These are phyloP conservation scores for Phenganax stokvisi DNA, from an alignment of 92 coral and sea anemone species.

Conservation along the genomic window DNA sequence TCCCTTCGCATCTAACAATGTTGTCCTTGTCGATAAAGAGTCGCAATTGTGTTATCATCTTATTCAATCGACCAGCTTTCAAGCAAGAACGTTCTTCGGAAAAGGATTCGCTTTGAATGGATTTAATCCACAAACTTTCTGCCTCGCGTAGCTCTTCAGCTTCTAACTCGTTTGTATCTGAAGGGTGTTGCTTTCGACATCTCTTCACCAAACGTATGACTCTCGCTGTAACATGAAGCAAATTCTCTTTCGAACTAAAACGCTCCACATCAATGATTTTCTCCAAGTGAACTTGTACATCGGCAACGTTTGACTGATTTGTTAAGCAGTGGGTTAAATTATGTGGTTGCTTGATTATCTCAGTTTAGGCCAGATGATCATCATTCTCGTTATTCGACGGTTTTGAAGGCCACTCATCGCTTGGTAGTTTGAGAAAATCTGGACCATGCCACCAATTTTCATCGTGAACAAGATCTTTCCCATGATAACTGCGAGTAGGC, in stretches of 20 bases:
- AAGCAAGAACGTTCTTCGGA: too few species aligned
- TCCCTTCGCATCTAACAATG: not conserved
- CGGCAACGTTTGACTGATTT: not conserved
- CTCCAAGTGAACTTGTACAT: not conserved
- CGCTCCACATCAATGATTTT: not conserved
- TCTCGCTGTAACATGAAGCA: not conserved
- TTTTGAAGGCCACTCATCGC: constrained; percentile 28
- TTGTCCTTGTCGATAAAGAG: not conserved
- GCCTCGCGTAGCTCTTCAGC: not conserved
- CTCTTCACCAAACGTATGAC: not conserved
- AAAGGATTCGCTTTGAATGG: too few species aligned
- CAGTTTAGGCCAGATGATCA: not conserved
- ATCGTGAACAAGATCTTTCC: constrained; percentile 4
- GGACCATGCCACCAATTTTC: constrained; percentile 49
- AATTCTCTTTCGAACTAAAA: not conserved
- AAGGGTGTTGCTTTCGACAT: not conserved
- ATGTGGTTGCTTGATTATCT: constrained; percentile 7
- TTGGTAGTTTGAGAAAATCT: not conserved
- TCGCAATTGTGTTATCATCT: not conserved
- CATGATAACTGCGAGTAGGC: constrained; percentile 47
- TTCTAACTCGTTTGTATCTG: not conserved
- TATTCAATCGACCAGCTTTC: too few species aligned
- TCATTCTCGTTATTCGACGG: not conserved
- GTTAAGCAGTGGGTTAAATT: not conserved
- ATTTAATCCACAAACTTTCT: not conserved